These are phyloP conservation scores for Carettochelys insculpta DNA, from an alignment of 2,113 vertebrate genomes.

Conservation along the genomic window DNA sequence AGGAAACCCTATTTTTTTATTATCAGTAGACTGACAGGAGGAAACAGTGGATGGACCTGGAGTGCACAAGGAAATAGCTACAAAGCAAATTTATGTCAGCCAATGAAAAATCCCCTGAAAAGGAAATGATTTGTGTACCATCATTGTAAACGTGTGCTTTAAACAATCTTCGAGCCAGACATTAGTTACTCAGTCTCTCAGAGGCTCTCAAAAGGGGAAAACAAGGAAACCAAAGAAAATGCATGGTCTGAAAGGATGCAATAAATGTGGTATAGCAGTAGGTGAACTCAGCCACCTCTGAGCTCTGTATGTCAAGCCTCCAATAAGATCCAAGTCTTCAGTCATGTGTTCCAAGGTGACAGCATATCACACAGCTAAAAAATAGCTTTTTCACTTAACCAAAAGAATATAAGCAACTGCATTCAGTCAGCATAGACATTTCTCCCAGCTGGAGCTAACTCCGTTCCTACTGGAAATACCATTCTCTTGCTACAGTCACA, in stretches of 20 bases:
- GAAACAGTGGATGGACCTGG: not conserved
- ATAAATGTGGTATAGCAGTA: not conserved
- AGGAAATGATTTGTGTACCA: not conserved
- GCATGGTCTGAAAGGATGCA: not conserved
- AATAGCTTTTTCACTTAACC: not conserved
- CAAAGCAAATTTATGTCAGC: not conserved
- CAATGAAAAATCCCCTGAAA: not conserved
- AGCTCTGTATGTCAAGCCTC: not conserved
- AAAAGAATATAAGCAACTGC: not conserved
- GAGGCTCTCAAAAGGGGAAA: not conserved
- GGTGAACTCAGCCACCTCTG: not conserved
- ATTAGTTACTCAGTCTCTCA: not conserved
- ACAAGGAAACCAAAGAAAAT: not conserved
- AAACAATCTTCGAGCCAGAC: not conserved
- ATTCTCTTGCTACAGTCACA: not conserved
- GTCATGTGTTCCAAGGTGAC: not conserved
- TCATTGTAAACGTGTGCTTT: not conserved
- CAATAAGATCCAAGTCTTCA: not conserved
- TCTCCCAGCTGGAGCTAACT: not conserved
- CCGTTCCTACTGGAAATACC: not conserved
- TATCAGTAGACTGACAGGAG: not conserved
- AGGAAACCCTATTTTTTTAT: too few species aligned
- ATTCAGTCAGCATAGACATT: not conserved
- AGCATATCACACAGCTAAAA: not conserved
- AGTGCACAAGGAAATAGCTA: not conserved